phyloP scores from a whole-genome alignment of 2,113 vertebrate genomes.

The Spea bombifrons region DNA sequence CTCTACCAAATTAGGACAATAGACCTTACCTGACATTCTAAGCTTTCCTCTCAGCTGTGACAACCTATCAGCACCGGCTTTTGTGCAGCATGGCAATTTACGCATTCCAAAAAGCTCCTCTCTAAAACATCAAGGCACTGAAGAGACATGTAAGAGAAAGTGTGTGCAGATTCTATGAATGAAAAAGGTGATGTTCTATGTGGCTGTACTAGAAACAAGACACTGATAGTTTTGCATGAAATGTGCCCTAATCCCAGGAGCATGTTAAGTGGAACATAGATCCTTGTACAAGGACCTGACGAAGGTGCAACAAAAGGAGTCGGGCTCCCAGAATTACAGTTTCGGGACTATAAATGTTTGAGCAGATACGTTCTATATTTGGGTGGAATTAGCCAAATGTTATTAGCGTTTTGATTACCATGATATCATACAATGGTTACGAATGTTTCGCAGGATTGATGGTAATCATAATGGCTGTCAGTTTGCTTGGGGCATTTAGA shows the following conservation, averaged over 20 bases:
- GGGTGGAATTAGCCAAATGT: conserved; percentile 10
- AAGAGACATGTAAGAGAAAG: background rate
- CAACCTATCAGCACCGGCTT: no score
- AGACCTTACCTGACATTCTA: no score
- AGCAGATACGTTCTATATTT: conserved; percentile 2
- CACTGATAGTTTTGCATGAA: conserved; percentile 5
- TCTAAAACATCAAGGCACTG: background rate
- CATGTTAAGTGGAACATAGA: background rate
- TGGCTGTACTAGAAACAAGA: conserved; percentile 1
- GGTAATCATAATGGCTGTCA: background rate
- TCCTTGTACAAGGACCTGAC: background rate
- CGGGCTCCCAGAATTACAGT: background rate
- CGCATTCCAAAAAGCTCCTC: no score
- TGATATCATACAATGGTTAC: conserved; percentile 19
- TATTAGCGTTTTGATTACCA: conserved; percentile 15
- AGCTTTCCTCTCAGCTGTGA: no score
- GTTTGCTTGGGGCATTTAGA: background rate
- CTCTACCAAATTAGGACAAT: no score
- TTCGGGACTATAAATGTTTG: background rate
- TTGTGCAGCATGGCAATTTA: no score
- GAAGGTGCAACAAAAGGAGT: background rate
- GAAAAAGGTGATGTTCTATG: background rate
- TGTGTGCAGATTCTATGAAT: background rate
- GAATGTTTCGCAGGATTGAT: background rate
- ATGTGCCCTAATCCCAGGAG: background rate